These are phyloP conservation scores for Ammodytes marinus DNA, from an alignment of 2,113 vertebrate genomes.

Conservation along the genomic window DNA sequence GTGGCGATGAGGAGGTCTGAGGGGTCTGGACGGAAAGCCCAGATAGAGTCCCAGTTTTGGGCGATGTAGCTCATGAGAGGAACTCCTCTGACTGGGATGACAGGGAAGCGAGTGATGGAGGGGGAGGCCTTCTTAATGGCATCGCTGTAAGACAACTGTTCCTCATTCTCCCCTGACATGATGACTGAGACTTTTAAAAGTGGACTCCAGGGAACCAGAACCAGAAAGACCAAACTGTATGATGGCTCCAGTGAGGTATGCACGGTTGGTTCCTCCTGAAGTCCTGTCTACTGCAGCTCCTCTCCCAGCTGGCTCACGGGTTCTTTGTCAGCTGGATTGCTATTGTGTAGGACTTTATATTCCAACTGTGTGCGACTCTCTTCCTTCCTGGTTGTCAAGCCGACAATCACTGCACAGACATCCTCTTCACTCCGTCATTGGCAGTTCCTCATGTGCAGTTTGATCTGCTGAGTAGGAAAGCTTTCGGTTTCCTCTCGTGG, in stretches of 20 bases:
- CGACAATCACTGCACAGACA: constrained; percentile 2
- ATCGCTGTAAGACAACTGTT: constrained; percentile 57
- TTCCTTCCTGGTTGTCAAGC: background rate
- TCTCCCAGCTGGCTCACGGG: constrained; percentile 2
- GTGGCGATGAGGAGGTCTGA: constrained; percentile 87
- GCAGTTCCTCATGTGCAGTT: background rate
- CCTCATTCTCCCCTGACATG: constrained; percentile 57
- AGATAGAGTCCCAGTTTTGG: constrained; percentile 79
- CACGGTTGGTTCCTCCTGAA: background rate
- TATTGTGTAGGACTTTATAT: background rate
- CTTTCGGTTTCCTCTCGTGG: background rate
- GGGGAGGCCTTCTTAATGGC: constrained; percentile 56
- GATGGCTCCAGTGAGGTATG: background rate
- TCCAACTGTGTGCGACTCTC: background rate
- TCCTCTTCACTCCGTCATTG: constrained; percentile 22
- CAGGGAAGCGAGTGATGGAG: constrained; percentile 73
- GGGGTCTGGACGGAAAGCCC: constrained; percentile 82
- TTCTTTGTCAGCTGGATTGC: constrained; percentile 20
- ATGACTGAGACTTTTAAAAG: constrained; percentile 33
- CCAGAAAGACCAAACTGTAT: background rate
- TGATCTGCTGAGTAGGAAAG: background rate
- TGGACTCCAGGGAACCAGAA: background rate
- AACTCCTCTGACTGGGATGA: constrained; percentile 74
- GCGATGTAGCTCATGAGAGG: constrained; percentile 80
- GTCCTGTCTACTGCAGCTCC: constrained; percentile 2